Evolutionary conservation across 2,113 vertebrate genomes (phyloP).

Genomic region (Holacanthus passer): DNA sequence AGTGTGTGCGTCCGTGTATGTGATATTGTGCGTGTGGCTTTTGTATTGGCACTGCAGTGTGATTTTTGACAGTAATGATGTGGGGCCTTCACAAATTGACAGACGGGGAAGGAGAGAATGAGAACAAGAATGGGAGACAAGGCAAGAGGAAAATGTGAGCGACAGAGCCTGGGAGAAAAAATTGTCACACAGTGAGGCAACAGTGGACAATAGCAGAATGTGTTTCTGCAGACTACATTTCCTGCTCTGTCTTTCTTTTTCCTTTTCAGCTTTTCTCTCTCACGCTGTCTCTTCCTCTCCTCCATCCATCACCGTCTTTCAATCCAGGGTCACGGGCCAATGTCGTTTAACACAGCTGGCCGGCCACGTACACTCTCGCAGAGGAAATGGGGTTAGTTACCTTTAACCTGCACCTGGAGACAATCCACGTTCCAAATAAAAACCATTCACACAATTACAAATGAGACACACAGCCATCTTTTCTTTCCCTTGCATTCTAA

Average conservation of each 20-base stretch:
- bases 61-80: constrained; percentile 76
- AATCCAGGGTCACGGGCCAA: constrained; percentile 25
- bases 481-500: constrained; percentile 14
- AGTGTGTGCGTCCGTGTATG: constrained; percentile 42
- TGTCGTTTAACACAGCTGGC: constrained; percentile 48
- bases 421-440: constrained; percentile 38
- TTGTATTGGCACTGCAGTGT: constrained; percentile 58
- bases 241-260: background rate
- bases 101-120: constrained; percentile 50
- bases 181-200: constrained; percentile 21
- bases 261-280: constrained; percentile 2
- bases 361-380: constrained; percentile 18
- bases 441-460: constrained; percentile 42
- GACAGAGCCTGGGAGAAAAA: constrained; percentile 22
- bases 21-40: constrained; percentile 50
- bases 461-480: constrained; percentile 20
- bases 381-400: constrained; percentile 61
- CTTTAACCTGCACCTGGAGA: constrained; percentile 47
- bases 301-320: constrained; percentile 11
- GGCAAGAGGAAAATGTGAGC: constrained; percentile 32
- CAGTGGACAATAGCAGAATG: constrained; percentile 29
- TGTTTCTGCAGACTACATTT: constrained; percentile 13
- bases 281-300: constrained; percentile 4
- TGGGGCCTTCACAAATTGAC: constrained; percentile 69
- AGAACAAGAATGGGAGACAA: constrained; percentile 53